Percentiles rank a stretch among this genome's conserved stretches.
These are phyloP conservation scores for Caprella mutica DNA, from an alignment of 2,888 invertebrate species.

Conservation along the genomic window DNA sequence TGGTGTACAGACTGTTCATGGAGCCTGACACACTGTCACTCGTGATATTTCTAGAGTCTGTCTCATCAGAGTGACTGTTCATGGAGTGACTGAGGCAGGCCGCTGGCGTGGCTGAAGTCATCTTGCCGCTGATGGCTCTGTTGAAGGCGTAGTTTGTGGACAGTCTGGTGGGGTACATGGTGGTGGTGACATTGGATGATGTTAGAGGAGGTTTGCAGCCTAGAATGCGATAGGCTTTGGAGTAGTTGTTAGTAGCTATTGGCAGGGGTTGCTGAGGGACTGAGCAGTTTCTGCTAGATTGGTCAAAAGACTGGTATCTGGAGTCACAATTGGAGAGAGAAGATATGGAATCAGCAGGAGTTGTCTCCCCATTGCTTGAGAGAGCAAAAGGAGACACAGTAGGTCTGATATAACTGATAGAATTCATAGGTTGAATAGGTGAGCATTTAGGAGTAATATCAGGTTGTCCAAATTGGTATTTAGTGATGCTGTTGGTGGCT, in stretches of 20 bases:
- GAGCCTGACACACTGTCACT: background rate
- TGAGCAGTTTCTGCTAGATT: too few species aligned
- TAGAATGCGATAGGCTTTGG: background rate
- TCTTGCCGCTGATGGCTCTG: background rate
- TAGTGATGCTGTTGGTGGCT: too few species aligned
- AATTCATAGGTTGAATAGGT: too few species aligned
- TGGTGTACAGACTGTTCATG: conserved; percentile 4
- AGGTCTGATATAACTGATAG: too few species aligned
- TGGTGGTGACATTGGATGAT: conserved; percentile 2
- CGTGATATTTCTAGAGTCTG: background rate
- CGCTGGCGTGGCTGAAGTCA: background rate
- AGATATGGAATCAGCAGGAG: too few species aligned
- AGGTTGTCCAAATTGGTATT: too few species aligned
- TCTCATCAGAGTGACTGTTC: background rate
- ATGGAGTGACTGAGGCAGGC: background rate
- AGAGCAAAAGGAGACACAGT: too few species aligned
- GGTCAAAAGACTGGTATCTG: too few species aligned
- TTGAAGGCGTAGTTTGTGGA: conserved; percentile 5
- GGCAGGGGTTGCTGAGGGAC: too few species aligned
- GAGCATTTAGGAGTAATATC: too few species aligned
- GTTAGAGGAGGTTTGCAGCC: background rate
- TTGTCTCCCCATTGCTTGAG: too few species aligned
- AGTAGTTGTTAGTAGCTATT: background rate
- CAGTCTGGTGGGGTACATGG: conserved; percentile 1
- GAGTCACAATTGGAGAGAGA: too few species aligned